Evolutionary conservation across 2,113 vertebrate genomes (phyloP).

Genomic region (Marcusenius ussheri): DNA sequence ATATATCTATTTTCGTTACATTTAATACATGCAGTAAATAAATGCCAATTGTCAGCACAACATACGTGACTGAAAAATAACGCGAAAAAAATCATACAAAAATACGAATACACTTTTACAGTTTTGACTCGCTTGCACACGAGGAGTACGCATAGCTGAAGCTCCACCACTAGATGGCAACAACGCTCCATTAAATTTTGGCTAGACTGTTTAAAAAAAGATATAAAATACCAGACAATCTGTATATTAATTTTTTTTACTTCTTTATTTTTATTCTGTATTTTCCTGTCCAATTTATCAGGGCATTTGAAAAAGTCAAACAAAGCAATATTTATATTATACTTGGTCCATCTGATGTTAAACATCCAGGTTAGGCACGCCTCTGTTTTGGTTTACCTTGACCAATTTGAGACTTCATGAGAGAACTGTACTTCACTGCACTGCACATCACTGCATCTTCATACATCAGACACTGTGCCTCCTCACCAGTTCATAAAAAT

Average conservation of each 20-base stretch:
- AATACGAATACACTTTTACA: not conserved
- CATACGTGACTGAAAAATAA: not conserved
- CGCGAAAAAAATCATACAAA: not conserved
- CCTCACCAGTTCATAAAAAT: not conserved
- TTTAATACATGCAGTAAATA: not conserved
- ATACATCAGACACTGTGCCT: not conserved
- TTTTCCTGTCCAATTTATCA: not conserved
- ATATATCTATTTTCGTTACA: not conserved
- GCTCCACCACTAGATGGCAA: slow-evolving; percentile 25
- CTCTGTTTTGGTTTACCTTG: not conserved
- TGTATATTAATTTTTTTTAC: not conserved
- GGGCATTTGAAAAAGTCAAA: not conserved
- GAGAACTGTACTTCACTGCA: not conserved
- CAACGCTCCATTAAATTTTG: not conserved
- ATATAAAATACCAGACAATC: not conserved
- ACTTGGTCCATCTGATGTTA: not conserved
- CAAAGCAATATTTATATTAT: not conserved
- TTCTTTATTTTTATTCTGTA: not conserved
- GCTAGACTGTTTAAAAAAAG: not conserved
- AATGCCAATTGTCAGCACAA: not conserved
- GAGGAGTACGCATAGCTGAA: not conserved
- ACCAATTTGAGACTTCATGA: not conserved
- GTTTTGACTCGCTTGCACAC: not conserved
- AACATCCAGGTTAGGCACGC: not conserved
- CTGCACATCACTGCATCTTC: not conserved